Percentiles rank a stretch among this genome's conserved stretches.
Evolutionary conservation across 1,140 invertebrate species (phyloP).

Genomic region (Musca domestica): DNA sequence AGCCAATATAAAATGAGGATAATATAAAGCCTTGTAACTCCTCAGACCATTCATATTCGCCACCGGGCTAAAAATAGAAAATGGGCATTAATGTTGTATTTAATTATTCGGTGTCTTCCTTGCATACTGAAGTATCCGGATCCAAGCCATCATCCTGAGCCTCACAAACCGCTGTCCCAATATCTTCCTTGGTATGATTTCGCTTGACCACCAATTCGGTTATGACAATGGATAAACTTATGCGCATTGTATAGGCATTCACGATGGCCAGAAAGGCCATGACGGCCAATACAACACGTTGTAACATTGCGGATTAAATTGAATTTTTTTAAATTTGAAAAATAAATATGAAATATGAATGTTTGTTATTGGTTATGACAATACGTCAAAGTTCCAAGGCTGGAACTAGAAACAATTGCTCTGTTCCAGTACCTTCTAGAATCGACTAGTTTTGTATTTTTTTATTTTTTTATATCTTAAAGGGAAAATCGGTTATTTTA

Average conservation of each 20-base stretch:
- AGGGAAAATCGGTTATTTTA: too few species aligned
- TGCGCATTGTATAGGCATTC: conserved; percentile 85
- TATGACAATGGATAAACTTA: conserved; percentile 85
- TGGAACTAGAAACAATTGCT: too few species aligned
- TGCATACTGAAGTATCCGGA: conserved; percentile 37
- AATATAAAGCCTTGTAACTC: conserved; percentile 59
- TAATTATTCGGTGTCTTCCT: neutral
- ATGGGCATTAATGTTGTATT: neutral
- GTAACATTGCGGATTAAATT: conserved; percentile 33
- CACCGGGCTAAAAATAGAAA: conserved; percentile 6
- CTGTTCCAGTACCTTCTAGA: too few species aligned
- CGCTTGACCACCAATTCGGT: conserved; percentile 73
- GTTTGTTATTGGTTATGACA: too few species aligned
- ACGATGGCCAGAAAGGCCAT: conserved; percentile 84
- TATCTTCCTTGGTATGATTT: conserved; percentile 31
- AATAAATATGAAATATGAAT: too few species aligned
- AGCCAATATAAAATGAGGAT: conserved; percentile 58
- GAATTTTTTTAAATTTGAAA: too few species aligned
- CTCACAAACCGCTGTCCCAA: neutral
- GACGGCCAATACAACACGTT: conserved; percentile 73
- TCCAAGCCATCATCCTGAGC: neutral
- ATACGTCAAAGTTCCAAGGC: too few species aligned
- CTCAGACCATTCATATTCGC: conserved; percentile 42
- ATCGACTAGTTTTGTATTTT: too few species aligned
- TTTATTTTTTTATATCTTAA: too few species aligned